These are phyloP conservation scores for Scaptomyza cyrtandrae DNA, from an alignment of 2,888 invertebrate species.

Conservation along the genomic window DNA sequence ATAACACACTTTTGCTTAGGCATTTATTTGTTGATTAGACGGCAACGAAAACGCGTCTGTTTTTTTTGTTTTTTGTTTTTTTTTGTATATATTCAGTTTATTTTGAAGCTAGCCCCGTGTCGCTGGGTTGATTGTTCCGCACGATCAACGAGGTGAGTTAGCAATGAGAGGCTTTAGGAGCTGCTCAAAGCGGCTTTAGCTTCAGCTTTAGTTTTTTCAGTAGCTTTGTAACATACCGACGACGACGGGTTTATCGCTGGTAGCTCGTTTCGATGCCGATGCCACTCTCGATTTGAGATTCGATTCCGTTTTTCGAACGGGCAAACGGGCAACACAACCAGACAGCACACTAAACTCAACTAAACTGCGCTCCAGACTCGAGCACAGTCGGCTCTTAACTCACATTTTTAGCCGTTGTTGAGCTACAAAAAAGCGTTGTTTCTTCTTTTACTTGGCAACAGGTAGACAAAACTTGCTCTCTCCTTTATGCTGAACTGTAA, in stretches of 20 bases:
- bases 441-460: constrained; percentile 37
- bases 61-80: constrained; percentile 21
- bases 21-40: constrained; percentile 51
- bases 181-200: constrained; percentile 44
- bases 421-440: constrained; percentile 1
- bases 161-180: constrained; percentile 34
- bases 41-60: constrained; percentile 40
- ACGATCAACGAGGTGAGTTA: constrained; percentile 69
- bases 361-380: constrained; percentile 78
- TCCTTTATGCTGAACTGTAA: constrained; percentile 7
- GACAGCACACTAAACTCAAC: constrained; percentile 74
- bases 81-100: constrained; percentile 19
- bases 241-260: constrained; percentile 70
- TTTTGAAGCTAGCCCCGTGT: constrained; percentile 34
- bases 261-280: constrained; percentile 48
- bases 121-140: constrained; percentile 66
- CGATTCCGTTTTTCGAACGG: constrained; percentile 39
- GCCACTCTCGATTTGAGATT: constrained; percentile 28
- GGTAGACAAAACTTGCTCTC: constrained; percentile 46
- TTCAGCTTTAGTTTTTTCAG: constrained; percentile 28
- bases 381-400: constrained; percentile 78
- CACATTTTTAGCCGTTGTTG: constrained; percentile 43
- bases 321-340: constrained; percentile 60
- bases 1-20: constrained; percentile 48
- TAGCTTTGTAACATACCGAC: constrained; percentile 70